Base-by-base conservation (phyloP, 1,140 invertebrate species). In the Trachelipus rathkii region DNA sequence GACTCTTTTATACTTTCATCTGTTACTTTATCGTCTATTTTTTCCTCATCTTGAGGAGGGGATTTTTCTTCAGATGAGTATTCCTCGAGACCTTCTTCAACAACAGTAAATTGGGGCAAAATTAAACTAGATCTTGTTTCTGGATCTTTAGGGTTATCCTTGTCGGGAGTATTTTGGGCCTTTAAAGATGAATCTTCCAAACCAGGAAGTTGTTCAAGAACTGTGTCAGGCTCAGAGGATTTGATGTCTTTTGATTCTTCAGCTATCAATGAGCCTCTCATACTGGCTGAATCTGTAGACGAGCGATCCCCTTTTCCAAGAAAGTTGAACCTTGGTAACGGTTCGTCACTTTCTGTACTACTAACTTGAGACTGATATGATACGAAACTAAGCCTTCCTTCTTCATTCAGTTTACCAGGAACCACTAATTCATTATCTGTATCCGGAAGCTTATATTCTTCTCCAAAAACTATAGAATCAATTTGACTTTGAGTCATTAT, bases 291-390 rank as follows among this genome's bases (percentile, higher is more conserved):
- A 60, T 19, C 19, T 13, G 11, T 60, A 15, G 50, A 60, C 8
- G 50, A 60, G 8, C 50, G 50, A 60, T 60, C 50, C 11, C 50
- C 50, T 60, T 60, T 60, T 19, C 50, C 50, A 1, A 60, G 19
- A 19, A 60, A 60, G 8, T 60, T 60, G 11, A 60, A 60, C 19
- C 50, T 60, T 60, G 50, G 50, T 19, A 60, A 19, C 1, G 50
- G 50, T 60, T 60, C 50, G 19, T 60, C 50, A 19, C 50, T 60
- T 60, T 60, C 50, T 60, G 50, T 60, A 60, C 50, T 60, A 60
- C 50, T 60, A 60, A 60, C 19, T 60, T 60, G 50, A 60, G 50
- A 60, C 50, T 60, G 50, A 60, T 60, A 60, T 3, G 50, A 60
- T 13, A 15, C 11, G 19, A 19, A 15, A 19, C 50, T 60, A 60